Base-by-base conservation (phyloP, 2,113 vertebrate genomes). In the Sialia sialis region DNA sequence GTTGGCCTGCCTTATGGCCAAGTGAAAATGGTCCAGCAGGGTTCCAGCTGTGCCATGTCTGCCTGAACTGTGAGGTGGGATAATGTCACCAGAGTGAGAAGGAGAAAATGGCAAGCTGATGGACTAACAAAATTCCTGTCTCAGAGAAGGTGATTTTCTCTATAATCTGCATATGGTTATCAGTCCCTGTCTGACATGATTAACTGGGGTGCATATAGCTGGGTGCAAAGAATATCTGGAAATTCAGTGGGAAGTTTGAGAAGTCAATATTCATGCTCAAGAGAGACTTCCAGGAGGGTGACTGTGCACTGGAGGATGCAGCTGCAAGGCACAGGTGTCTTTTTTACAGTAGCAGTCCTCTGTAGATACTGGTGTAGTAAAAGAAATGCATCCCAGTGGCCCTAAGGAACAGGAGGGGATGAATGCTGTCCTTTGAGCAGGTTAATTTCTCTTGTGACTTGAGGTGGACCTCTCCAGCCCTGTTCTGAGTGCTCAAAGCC, bases 61-160 rank as follows among this genome's bases (percentile, higher is more conserved):
- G 11, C 29, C 2, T 4, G 6, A 41, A 32, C 2, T 1, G 5
- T 11, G 17, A 2, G 3, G 20, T 41, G 34, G 3, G 1, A 41
- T 29, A 55, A 16, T 20, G 16, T 23, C 59, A 16, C 34, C 39
- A 19, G 10, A 56, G 14, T 29, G 23, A 55, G 29, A 5, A 41
- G 41, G 34, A 10, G 16, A 54, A 10, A 22, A 15, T 11, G 10
- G 46, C 13, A 10, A 38, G 11, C 38, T 84, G 9, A 5, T 17
- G 26, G 51, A 20, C 23, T 19, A 55, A 52, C 23, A 30, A 16
- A 49, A 16, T 21, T 75, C 32, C 17, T 49, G 6, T 26, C 13
- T 87, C 13, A 20, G 23, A 12, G 22, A 52, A 77, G 2, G 30
- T 27, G 46, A n/a, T 18, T 69, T 44, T 29, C 46, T 75, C 2